Percentiles rank a stretch among this genome's conserved stretches.
Evolutionary conservation across 2,113 vertebrate species (phyloP).

Genomic region (Malurus cyaneus): DNA sequence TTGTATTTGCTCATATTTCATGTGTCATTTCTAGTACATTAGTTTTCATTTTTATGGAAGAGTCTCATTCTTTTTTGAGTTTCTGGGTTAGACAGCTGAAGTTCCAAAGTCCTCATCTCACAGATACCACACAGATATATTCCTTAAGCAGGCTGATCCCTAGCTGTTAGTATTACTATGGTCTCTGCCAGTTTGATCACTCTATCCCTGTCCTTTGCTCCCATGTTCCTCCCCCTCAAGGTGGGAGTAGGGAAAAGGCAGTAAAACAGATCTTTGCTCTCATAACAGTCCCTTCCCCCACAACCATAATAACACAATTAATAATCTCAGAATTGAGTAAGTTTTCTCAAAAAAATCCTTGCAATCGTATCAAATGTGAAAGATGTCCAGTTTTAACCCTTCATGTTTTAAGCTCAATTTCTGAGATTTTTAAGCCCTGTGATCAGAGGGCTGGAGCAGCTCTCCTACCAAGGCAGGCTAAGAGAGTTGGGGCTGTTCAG

Average conservation of each 20-base stretch:
- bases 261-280: background rate
- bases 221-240: background rate
- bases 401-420: background rate
- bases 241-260: background rate
- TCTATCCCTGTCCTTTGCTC: background rate
- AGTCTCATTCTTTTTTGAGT: background rate
- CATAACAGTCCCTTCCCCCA: background rate
- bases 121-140: background rate
- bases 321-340: background rate
- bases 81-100: background rate
- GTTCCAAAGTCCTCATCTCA: background rate
- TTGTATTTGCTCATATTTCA: background rate
- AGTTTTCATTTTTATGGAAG: background rate
- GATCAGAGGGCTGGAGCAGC: background rate
- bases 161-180: rapidly evolving
- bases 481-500: background rate
- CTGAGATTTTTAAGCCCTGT: background rate
- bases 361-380: background rate
- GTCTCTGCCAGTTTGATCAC: background rate
- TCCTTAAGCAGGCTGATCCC: background rate
- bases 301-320: background rate
- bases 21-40: background rate
- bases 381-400: background rate
- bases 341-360: background rate
- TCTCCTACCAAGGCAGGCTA: background rate